Evolutionary conservation across 1,140 invertebrate species (phyloP).

Genomic region (Helicoverpa armigera): DNA sequence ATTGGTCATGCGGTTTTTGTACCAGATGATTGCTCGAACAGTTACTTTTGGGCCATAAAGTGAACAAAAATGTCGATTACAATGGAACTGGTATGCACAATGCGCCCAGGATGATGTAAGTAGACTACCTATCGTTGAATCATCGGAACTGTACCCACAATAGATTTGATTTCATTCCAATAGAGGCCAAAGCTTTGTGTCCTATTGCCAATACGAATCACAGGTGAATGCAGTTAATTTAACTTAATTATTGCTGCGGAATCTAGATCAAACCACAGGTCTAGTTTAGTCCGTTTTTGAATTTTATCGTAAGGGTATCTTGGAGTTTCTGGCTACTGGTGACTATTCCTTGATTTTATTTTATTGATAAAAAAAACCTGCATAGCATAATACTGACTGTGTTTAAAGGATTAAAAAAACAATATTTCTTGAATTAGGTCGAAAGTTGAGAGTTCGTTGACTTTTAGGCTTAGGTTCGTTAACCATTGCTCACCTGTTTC

Average conservation of each 20-base stretch:
- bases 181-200: slow-evolving; percentile 56
- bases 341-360: not conserved
- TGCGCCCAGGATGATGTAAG: slow-evolving; percentile 47
- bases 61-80: slow-evolving; percentile 30
- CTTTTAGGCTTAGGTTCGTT: slow-evolving; percentile 5
- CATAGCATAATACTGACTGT: too few relatives aligned
- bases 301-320: slow-evolving; percentile 16
- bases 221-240: slow-evolving; percentile 53
- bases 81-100: slow-evolving; percentile 22
- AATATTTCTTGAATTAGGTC: slow-evolving; percentile 11
- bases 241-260: slow-evolving; percentile 46
- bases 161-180: slow-evolving; percentile 58
- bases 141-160: slow-evolving; percentile 55
- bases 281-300: slow-evolving; percentile 35
- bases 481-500: slow-evolving; percentile 18
- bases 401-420: not conserved
- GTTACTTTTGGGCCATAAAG: slow-evolving; percentile 16
- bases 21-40: not conserved
- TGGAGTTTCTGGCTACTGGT: not conserved
- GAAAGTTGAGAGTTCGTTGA: slow-evolving; percentile 29
- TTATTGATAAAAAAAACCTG: not conserved
- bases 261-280: slow-evolving; percentile 2
- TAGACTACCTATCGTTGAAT: slow-evolving; percentile 59
- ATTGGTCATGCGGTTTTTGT: not conserved
- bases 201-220: slow-evolving; percentile 41